phyloP scores from a whole-genome alignment of 2,888 invertebrate genomes.

The Alsophila aescularia region DNA sequence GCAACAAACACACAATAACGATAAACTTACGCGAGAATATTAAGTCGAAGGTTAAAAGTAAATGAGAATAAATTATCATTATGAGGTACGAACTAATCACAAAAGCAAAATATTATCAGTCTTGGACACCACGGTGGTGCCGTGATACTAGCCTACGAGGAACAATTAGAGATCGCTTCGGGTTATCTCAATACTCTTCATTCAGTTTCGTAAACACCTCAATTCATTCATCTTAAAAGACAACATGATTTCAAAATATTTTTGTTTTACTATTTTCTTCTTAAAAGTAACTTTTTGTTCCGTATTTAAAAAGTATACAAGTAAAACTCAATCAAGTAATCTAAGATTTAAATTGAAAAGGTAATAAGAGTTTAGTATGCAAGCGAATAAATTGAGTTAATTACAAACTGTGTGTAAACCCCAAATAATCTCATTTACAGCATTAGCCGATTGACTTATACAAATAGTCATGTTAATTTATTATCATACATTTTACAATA shows the following conservation, averaged over 20 bases:
- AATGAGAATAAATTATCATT: slow-evolving; percentile 69
- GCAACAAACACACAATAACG: slow-evolving; percentile 83
- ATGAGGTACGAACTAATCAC: slow-evolving; percentile 61
- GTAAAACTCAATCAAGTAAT: too few species aligned
- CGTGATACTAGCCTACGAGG: slow-evolving; percentile 60
- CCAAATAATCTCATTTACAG: slow-evolving; percentile 39
- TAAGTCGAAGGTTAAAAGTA: slow-evolving; percentile 52
- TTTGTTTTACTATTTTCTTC: too few species aligned
- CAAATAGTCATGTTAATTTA: slow-evolving; percentile 35
- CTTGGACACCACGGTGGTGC: slow-evolving; percentile 55
- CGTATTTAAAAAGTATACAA: too few species aligned
- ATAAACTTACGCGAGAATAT: slow-evolving; percentile 70
- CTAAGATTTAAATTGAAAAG: too few species aligned
- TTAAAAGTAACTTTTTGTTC: too few species aligned
- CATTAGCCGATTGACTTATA: slow-evolving; percentile 31
- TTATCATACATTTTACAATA: slow-evolving; percentile 25
- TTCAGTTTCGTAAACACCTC: slow-evolving; percentile 46
- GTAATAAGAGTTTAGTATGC: not conserved
- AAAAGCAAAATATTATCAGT: slow-evolving; percentile 67
- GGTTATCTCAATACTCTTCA: slow-evolving; percentile 31
- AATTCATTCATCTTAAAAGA: slow-evolving; percentile 40
- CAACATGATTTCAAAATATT: too few species aligned
- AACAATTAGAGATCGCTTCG: slow-evolving; percentile 74
- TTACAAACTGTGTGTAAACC: slow-evolving; percentile 32
- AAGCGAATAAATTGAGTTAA: slow-evolving; percentile 47